These are phyloP conservation scores for Leptopilina myrica DNA, from an alignment of 2,888 invertebrate genomes.

Conservation along the genomic window DNA sequence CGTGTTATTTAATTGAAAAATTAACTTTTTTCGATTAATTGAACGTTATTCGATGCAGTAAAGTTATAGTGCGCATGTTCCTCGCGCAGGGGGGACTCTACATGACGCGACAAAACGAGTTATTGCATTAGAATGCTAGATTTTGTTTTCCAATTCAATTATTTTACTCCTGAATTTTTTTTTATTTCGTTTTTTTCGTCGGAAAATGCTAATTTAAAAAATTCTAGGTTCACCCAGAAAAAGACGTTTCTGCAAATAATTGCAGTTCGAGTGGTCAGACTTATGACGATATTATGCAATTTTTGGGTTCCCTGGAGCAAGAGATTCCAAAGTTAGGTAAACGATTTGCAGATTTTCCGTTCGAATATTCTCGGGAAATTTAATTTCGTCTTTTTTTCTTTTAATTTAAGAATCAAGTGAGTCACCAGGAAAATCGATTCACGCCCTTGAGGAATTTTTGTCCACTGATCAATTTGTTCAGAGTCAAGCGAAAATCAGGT, in stretches of 20 bases:
- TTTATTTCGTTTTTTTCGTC: background rate
- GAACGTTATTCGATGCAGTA: too few species aligned
- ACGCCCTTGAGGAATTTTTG: slow-evolving; percentile 26
- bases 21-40: too few species aligned
- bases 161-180: background rate
- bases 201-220: background rate
- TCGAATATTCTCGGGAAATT: background rate
- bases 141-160: background rate
- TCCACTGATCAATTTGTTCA: background rate
- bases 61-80: too few species aligned
- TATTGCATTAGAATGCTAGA: too few species aligned
- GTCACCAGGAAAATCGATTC: background rate
- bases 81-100: too few species aligned
- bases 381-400: background rate
- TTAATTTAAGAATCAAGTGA: slow-evolving; percentile 1
- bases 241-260: slow-evolving; percentile 58
- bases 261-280: slow-evolving; percentile 58
- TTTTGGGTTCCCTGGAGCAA: slow-evolving; percentile 66
- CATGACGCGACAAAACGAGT: too few species aligned
- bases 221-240: slow-evolving; percentile 61
- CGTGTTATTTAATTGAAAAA: too few species aligned
- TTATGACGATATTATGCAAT: slow-evolving; percentile 70
- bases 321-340: slow-evolving; percentile 54
- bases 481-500: background rate
- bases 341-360: background rate